Evolutionary conservation across 2,113 vertebrate genomes (phyloP), one percentile per base, ranked within the genome.

Genomic region (Hymenochirus boettgeri): DNA sequence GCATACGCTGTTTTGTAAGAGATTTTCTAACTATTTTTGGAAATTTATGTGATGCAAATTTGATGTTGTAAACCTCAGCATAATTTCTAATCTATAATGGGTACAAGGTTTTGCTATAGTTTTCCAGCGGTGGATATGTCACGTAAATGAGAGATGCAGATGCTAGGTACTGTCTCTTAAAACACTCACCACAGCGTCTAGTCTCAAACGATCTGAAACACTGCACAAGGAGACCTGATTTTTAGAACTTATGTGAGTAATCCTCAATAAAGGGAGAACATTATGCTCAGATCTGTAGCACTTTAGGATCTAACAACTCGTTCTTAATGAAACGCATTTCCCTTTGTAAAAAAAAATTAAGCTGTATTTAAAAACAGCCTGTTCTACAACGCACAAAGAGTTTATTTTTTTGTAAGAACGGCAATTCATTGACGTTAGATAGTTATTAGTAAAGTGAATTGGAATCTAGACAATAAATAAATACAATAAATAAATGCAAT

Each of bases 351-450:
- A 42, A n/a, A n/a, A n/a, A n/a, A 27, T 8, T 2, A 70, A 73
- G 63, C 21, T 60, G 75, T 33, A 62, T 70, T 79, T 77, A 74
- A 75, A 66, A 70, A 64, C 71, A 78, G 70, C 74, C 42, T 67
- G 70, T 71, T 67, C 72, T 78, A 77, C 75, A 75, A 1, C 51
- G 72, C n/a, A 65, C 61, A 74, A 77, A 80, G 77, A 73, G 81
- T 85, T 87, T 88, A 87, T 90, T 87, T 90, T 90, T 69, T 69
- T 69, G 23, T 69, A 69, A 69, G 25, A 51, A 27, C 54, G 22
- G 19, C 33, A 53, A 45, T 69, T 81, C 76, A 86, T 79, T 77
- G 80, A 74, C 81, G 76, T 77, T 70, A 75, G 75, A 64, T 76
- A 75, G 72, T 72, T 74, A 73, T 73, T 60, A 73, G 69, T 51